Evolutionary conservation across 2,888 invertebrate genomes (phyloP), one percentile per base, ranked within the genome.

Genomic region (Blastobasis adustella): DNA sequence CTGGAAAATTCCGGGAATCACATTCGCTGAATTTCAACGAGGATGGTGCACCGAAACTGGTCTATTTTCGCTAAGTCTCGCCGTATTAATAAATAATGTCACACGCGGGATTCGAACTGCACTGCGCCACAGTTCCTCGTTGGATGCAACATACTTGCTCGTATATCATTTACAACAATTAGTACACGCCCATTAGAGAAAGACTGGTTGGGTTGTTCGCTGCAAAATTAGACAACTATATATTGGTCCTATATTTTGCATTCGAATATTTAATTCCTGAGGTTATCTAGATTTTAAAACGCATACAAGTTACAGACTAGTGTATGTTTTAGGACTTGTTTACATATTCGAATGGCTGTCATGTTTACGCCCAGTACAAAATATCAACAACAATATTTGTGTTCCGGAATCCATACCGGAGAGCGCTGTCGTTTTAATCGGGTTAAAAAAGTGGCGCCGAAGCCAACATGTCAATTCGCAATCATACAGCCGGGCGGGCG

Each of bases 61-160:
- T 69, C 68, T 67, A 71, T 73, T 73, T 72, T 65, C 60, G 62
- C 60, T 61, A 62, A 59, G 64, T 62, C 63, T 58, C 63, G 60
- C 63, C 64, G 61, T 59, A 56, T 58, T 63, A 62, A 60, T 62
- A 42, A 64, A 63, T 66, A 67, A 68, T 72, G 69, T 69, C 66
- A 67, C 63, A 68, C 60, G 67, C 67, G 67, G 71, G 71, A 76
- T 71, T 69, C 60, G 64, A 68, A 69, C 65, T 64, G 66, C 65
- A 61, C 58, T 60, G 56, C 58, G 55, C 56, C 57, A 58, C 52
- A 57, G 59, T 62, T 59, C 63, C 60, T 61, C 59, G 51, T 59
- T 57, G 54, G 49, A 55, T 49, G 57, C 50, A 45, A 59, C 54
- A 55, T 57, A 47, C 43, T 52, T 53, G 56, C 59, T 61, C 60